These are phyloP conservation scores for Melolontha melolontha DNA, from an alignment of 2,888 invertebrate species.

Conservation along the genomic window DNA sequence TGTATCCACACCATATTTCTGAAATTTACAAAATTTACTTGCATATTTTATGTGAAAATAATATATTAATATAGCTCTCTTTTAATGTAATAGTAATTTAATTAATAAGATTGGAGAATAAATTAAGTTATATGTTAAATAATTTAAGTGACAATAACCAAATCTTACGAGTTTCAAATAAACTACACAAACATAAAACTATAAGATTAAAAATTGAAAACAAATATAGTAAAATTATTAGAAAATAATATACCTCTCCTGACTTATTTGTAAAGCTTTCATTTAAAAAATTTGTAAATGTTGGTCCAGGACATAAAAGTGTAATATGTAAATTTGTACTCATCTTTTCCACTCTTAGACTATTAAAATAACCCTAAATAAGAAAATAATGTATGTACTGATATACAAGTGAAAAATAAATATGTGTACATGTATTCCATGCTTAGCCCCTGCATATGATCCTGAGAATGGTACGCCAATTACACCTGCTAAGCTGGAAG, in stretches of 20 bases:
- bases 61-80: no score
- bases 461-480: constrained; percentile 75
- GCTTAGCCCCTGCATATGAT: constrained; percentile 80
- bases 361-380: constrained; percentile 78
- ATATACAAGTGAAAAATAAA: constrained; percentile 7
- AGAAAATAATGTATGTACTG: constrained; percentile 41
- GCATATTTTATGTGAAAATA: no score
- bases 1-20: constrained; percentile 63
- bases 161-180: no score
- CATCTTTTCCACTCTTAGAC: constrained; percentile 72
- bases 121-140: no score
- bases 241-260: constrained; percentile 67
- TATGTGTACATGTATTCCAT: constrained; percentile 78
- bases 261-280: constrained; percentile 75
- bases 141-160: no score
- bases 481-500: constrained; percentile 81
- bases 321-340: constrained; percentile 73
- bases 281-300: constrained; percentile 76
- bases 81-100: no score
- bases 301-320: constrained; percentile 82
- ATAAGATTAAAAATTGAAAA: no score
- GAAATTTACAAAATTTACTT: constrained; percentile 24
- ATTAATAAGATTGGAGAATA: no score
- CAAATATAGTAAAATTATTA: background rate
- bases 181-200: no score